Evolutionary conservation across 2,888 invertebrate species (phyloP).

Genomic region (Drosophila phalerata): DNA sequence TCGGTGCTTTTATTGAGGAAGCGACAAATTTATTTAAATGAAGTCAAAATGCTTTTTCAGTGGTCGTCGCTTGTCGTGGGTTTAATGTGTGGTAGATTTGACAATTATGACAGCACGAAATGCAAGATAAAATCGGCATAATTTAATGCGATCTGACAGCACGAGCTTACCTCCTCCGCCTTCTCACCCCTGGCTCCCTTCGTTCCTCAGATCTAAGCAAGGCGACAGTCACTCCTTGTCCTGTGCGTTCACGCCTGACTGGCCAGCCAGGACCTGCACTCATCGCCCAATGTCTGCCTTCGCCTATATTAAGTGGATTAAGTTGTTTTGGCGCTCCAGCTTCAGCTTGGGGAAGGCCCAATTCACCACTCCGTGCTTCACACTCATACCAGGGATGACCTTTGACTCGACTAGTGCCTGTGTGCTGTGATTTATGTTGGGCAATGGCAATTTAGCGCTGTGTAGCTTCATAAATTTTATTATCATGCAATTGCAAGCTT

Average conservation of each 20-base stretch:
- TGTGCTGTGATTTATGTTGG: slow-evolving; percentile 69
- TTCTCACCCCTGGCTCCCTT: neutral
- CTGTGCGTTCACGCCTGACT: slow-evolving; percentile 39
- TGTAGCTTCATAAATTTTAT: slow-evolving; percentile 77
- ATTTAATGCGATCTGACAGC: slow-evolving; percentile 48
- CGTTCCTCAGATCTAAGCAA: neutral
- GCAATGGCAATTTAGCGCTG: slow-evolving; percentile 71
- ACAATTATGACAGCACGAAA: slow-evolving; percentile 75
- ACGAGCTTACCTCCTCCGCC: neutral
- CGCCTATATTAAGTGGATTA: slow-evolving; percentile 76
- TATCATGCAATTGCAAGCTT: slow-evolving; percentile 72
- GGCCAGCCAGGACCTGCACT: slow-evolving; percentile 40
- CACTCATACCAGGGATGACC: slow-evolving; percentile 46
- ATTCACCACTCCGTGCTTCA: neutral
- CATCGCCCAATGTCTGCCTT: slow-evolving; percentile 51
- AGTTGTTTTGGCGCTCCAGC: slow-evolving; percentile 59
- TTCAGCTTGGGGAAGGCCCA: slow-evolving; percentile 13
- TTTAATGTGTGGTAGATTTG: slow-evolving; percentile 75
- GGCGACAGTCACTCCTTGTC: slow-evolving; percentile 16
- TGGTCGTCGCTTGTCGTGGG: slow-evolving; percentile 40
- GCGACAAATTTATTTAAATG: slow-evolving; percentile 77
- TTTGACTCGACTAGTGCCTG: slow-evolving; percentile 39
- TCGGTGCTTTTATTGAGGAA: slow-evolving; percentile 73
- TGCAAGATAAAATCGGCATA: slow-evolving; percentile 68
- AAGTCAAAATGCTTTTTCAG: slow-evolving; percentile 69